Evolutionary conservation across 2,113 vertebrate genomes (phyloP).

Genomic region (Carassius auratus): DNA sequence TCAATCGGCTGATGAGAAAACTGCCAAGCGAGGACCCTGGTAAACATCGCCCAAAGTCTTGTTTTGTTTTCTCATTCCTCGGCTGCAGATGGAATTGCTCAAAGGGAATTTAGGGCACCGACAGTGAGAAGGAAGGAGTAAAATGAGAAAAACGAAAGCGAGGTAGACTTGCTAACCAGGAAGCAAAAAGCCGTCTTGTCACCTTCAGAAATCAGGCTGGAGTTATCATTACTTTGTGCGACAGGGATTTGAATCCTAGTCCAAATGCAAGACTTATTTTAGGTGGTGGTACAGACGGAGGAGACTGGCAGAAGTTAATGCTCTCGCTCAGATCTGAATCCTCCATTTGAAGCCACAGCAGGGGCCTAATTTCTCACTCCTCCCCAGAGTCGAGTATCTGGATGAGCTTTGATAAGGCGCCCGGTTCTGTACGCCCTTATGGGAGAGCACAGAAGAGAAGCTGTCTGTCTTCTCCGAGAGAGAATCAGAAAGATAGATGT

Average conservation of each 20-base stretch:
- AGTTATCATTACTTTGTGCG: not conserved
- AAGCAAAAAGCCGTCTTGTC: not conserved
- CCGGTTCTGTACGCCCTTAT: not conserved
- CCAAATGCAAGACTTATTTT: conserved; percentile 2
- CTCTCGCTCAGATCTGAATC: conserved; percentile 1
- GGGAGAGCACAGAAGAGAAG: not conserved
- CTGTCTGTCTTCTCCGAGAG: not conserved
- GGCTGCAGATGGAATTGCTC: not conserved
- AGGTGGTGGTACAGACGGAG: not conserved
- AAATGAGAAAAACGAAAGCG: conserved; percentile 1
- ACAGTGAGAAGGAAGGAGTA: not conserved
- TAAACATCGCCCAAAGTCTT: not conserved
- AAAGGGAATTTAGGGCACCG: not conserved
- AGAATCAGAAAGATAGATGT: not conserved
- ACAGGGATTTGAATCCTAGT: not conserved
- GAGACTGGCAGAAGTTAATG: not conserved
- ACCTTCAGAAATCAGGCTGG: conserved; percentile 20
- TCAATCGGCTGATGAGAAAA: conserved; percentile 17
- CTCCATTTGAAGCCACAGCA: conserved; percentile 36
- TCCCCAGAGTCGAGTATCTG: not conserved
- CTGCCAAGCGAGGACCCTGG: not conserved
- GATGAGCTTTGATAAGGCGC: not conserved
- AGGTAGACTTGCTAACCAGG: conserved; percentile 2
- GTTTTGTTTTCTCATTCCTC: not conserved
- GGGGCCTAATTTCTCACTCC: conserved; percentile 23